Evolutionary conservation across 2,113 vertebrate genomes (phyloP).

Genomic region (Alexandromys fortis): DNA sequence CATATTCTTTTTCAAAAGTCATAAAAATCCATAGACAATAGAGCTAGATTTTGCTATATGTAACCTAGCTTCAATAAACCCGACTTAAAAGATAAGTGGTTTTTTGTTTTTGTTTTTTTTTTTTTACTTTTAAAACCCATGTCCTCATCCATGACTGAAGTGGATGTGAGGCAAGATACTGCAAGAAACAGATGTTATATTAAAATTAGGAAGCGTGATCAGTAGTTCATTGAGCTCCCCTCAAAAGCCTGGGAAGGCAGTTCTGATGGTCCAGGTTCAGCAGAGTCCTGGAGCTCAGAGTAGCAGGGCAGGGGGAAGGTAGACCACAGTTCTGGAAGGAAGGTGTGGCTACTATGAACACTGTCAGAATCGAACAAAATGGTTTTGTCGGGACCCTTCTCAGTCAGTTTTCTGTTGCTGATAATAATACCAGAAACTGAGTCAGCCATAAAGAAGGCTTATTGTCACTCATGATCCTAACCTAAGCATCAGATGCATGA

Average conservation of each 20-base stretch:
- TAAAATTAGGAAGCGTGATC: background rate
- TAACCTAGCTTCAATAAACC: background rate
- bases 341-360: background rate
- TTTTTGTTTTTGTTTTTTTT: background rate
- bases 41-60: background rate
- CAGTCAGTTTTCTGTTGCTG: background rate
- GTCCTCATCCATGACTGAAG: background rate
- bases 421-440: background rate
- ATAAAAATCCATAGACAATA: slow-evolving; percentile 29
- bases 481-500: background rate
- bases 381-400: background rate
- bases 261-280: background rate
- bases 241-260: background rate
- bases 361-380: background rate
- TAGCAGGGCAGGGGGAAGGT: background rate
- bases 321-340: background rate
- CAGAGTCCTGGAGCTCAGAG: background rate
- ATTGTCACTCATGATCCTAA: too few relatives aligned
- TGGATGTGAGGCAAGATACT: background rate
- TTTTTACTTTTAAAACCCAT: background rate
- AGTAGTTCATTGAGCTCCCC: background rate
- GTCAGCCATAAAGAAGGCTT: background rate
- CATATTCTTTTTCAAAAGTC: background rate
- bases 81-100: background rate
- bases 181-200: background rate